Evolutionary conservation across 2,113 vertebrate genomes (phyloP).

Genomic region (Sigmodon hispidus): DNA sequence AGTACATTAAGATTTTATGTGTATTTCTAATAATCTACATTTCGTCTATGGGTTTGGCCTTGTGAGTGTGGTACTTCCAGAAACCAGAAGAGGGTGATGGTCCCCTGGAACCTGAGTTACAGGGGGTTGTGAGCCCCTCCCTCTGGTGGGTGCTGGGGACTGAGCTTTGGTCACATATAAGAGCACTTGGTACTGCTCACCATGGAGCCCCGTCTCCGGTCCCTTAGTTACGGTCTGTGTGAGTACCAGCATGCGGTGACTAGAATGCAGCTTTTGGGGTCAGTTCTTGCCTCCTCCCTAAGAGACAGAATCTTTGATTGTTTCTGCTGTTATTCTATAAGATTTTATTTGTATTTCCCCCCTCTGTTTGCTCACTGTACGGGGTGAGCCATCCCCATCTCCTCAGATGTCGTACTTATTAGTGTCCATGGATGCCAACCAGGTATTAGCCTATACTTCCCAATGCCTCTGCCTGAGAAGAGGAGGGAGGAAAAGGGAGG

Average conservation of each 20-base stretch:
- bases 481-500: background rate
- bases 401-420: background rate
- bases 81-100: background rate
- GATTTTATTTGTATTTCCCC: too few relatives aligned
- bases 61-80: background rate
- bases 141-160: too few relatives aligned
- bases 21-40: background rate
- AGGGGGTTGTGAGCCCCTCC: background rate
- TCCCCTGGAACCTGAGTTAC: background rate
- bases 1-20: background rate
- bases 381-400: background rate
- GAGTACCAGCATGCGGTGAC: background rate
- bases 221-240: background rate
- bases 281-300: background rate
- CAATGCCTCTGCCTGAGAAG: background rate
- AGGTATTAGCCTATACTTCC: background rate
- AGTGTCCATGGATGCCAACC: background rate
- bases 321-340: background rate
- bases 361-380: background rate
- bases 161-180: background rate
- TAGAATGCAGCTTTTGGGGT: background rate
- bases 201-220: background rate
- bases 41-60: background rate
- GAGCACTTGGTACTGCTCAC: background rate
- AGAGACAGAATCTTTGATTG: background rate